Base-by-base conservation (phyloP, 92 coral and sea anemone species). In the Porites lobata region DNA sequence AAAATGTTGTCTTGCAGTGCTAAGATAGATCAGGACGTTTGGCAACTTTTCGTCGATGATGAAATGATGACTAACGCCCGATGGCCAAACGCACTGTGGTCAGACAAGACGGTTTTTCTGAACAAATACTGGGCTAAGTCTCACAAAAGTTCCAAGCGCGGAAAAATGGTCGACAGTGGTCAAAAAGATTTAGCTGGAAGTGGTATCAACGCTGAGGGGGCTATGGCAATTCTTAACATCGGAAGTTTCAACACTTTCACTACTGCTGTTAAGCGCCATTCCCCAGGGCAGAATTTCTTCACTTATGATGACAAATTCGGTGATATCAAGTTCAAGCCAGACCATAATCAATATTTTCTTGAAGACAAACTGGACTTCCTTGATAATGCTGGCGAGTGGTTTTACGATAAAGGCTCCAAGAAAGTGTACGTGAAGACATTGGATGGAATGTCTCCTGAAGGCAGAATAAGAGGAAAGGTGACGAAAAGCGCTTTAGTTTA, bases 21-120 rank as follows among this genome's bases (percentile, higher is more conserved):
- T 50, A 64, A 59, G 50, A 85, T 94, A 21, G 73, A 65, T 9
- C 80, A 74, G 64, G 95, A 92, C 68, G 86, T 94, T 56, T 92
- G 93, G 88, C 95, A 94, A 29, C 86, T 88, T 64, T 94, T 91
- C 53, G 82, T 91, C 7, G 80, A 86, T 47, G 86, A 79, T 57
- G 82, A 84, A 61, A 94, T 94, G 96, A 94, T 94, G 93, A 94
- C 96, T 5, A 94, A 94, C 61, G 96, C 96, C 67, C 91, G 96
- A 57, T 94, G 96, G 96, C 96, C 94, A 53, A 92, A 94, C 62
- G 89, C 96, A 82, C 76, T 94, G 32, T 88, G 97, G 95, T 86
- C 95, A 54, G 97, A 94, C 78, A 82, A 87, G 54, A 89, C 97
- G 4, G 86, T 89, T 2, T 94, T 94, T 47, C 76, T 75, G 68